Evolutionary conservation across 2,888 invertebrate species (phyloP).

Genomic region (Pandemis cinnamomeana): DNA sequence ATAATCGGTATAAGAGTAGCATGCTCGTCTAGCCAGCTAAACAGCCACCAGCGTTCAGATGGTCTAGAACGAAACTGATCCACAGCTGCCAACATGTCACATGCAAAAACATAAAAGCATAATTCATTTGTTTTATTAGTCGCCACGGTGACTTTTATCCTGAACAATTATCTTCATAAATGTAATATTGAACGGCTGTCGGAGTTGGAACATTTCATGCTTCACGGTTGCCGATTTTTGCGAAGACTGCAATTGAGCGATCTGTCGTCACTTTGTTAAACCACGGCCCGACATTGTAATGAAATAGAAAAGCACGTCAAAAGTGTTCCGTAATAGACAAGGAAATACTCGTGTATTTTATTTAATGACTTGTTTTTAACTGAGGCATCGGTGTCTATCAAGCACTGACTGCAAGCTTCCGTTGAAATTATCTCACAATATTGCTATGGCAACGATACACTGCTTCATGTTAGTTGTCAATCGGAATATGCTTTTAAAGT

Average conservation of each 20-base stretch:
- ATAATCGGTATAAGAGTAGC: neutral
- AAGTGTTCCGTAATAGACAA: slow-evolving; percentile 30
- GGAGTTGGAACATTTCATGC: slow-evolving; percentile 46
- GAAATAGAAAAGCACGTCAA: slow-evolving; percentile 23
- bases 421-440: neutral
- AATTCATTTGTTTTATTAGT: slow-evolving; percentile 6
- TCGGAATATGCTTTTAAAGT: too few species aligned
- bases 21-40: neutral
- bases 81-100: slow-evolving; percentile 6
- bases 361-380: slow-evolving; percentile 1
- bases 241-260: slow-evolving; percentile 48
- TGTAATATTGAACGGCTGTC: slow-evolving; percentile 45
- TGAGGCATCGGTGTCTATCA: neutral
- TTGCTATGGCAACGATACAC: neutral
- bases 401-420: neutral
- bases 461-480: too few species aligned
- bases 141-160: slow-evolving; percentile 22
- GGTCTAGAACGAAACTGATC: neutral
- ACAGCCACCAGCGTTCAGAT: neutral
- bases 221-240: slow-evolving; percentile 48
- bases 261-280: slow-evolving; percentile 44
- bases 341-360: slow-evolving; percentile 4
- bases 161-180: slow-evolving; percentile 25
- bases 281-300: slow-evolving; percentile 40
- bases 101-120: neutral